Evolutionary conservation across 2,888 invertebrate species (phyloP).

Genomic region (Achlya flavicornis): DNA sequence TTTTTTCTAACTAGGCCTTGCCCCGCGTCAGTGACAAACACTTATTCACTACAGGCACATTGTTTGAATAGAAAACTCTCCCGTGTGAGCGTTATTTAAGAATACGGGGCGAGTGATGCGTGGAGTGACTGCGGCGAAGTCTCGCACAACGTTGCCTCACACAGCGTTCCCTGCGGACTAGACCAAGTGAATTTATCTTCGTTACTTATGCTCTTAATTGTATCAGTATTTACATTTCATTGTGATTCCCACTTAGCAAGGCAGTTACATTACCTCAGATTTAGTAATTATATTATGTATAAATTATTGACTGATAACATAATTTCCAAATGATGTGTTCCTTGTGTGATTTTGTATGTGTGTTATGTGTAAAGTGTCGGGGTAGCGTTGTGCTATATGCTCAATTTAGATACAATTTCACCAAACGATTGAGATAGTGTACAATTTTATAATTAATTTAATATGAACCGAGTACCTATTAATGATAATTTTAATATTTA

Average conservation of each 20-base stretch:
- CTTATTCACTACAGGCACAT: no score
- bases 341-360: conserved; percentile 74
- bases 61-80: background rate
- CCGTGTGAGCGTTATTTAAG: background rate
- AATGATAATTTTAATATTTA: conserved; percentile 83
- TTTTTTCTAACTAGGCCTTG: background rate
- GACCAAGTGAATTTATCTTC: conserved; percentile 30
- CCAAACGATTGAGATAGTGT: conserved; percentile 82
- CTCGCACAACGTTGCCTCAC: conserved; percentile 80
- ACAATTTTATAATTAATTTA: conserved; percentile 82
- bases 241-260: conserved; percentile 77
- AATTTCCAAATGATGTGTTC: conserved; percentile 80
- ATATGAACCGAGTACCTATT: conserved; percentile 83
- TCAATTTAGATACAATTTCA: conserved; percentile 83
- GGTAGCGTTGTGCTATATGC: conserved; percentile 84
- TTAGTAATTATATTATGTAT: conserved; percentile 76
- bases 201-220: conserved; percentile 61
- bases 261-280: conserved; percentile 78
- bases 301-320: conserved; percentile 81
- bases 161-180: conserved; percentile 65
- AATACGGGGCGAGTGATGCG: conserved; percentile 23
- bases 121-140: conserved; percentile 45
- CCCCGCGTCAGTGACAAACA: background rate
- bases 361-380: conserved; percentile 67
- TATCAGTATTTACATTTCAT: conserved; percentile 78